Base-by-base conservation (phyloP, 2,888 invertebrate genomes). In the Myopa testacea region DNA sequence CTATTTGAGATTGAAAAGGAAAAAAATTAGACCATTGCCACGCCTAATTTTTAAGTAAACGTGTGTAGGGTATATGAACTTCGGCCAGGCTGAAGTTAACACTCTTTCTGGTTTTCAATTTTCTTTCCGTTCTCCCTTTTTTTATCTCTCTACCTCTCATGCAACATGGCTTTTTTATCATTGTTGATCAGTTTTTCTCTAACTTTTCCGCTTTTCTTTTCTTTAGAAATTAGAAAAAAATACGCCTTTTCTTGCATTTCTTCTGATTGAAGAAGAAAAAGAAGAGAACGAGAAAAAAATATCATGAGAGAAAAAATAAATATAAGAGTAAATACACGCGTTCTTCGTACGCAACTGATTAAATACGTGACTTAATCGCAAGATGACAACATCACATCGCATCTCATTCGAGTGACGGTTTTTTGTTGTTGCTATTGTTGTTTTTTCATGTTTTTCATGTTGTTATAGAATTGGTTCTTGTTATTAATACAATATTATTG, bases 321-420 rank as follows among this genome's bases (percentile, higher is more conserved):
- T 19, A 19, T 19, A 19, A 50, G 19, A 50, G 26, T 19, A 60
- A 69, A 60, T 60, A 60, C 19, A 72, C 12, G 62, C 26, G 26
- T 26, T 26, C 37, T 26, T 37, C 10, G 16, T 26, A 62, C 75
- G 75, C 67, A 70, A 52, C 71, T 72, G 71, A 77, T 77, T 77
- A 77, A 77, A 77, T 72, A 77, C 77, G 77, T 77, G 77, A 77
- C 77, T 71, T 72, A 77, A 77, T 77, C 77, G 65, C 38, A 52
- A 52, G 34, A 45, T 45, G 45, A 45, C 45, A 45, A 45, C 45
- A 45, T 45, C 45, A 45, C 45, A 45, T 8, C 45, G 45, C 45
- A 45, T 45, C 45, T 45, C 10, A 3, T 45, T 3, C 45, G 6
- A 26, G 26, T 52, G 60, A 40, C 16, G n/a, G 55, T 37, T 37